phyloP scores from a whole-genome alignment of 2,797 vertebrate species.

The Heliangelus exortis region DNA sequence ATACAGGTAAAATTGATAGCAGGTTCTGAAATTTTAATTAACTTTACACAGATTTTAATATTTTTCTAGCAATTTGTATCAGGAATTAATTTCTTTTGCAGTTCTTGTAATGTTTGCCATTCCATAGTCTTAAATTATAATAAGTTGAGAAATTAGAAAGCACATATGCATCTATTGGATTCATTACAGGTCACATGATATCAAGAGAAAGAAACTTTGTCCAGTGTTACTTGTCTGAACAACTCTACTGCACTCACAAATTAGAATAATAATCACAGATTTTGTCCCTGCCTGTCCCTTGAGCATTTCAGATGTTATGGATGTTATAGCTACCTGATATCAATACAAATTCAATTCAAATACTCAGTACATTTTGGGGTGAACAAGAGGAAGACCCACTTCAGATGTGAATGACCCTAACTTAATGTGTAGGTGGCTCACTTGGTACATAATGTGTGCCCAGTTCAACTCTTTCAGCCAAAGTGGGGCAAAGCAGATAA shows the following conservation, averaged over 20 bases:
- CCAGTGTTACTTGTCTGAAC: background rate
- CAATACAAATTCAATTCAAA: background rate
- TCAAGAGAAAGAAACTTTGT: background rate
- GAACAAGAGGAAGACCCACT: background rate
- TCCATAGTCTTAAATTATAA: background rate
- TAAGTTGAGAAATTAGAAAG: background rate
- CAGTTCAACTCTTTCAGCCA: background rate
- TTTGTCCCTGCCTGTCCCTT: background rate
- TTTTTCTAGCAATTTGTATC: background rate
- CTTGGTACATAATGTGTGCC: background rate
- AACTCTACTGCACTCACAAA: background rate
- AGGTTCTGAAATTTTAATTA: background rate
- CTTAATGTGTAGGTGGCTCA: background rate
- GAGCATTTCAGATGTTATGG: background rate
- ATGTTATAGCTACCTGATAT: background rate
- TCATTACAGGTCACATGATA: background rate
- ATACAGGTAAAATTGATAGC: background rate
- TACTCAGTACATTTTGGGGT: background rate
- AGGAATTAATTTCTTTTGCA: background rate
- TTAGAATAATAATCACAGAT: background rate
- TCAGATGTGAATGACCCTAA: background rate
- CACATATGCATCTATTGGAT: fast-evolving
- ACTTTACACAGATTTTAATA: background rate
- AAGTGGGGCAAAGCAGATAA: background rate
- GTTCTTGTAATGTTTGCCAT: background rate